Conservation (phyloP, 2,113 vertebrate genomes). For the Ranitomeya imitator region DNA sequence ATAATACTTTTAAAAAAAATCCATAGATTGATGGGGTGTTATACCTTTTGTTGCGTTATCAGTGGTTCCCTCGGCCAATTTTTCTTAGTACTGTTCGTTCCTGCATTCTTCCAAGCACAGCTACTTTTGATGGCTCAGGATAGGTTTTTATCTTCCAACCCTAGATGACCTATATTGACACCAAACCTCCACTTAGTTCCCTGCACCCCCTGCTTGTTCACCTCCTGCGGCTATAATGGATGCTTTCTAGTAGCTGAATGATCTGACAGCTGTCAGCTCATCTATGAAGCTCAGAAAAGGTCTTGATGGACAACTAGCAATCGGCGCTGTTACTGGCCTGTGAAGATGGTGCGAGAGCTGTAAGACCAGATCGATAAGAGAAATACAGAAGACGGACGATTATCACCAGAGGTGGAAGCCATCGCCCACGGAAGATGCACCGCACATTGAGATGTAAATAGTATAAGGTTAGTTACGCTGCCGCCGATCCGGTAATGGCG, state of each 20-base stretch:
- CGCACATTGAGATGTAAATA: not conserved
- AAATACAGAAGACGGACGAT: not conserved
- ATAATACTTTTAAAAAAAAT: too few relatives aligned
- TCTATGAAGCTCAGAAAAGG: not conserved
- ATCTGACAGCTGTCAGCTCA: not conserved
- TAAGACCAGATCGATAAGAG: not conserved
- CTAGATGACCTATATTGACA: not conserved
- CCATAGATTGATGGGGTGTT: too few relatives aligned
- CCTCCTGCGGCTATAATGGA: not conserved
- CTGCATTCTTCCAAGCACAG: too few relatives aligned
- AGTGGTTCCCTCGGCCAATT: too few relatives aligned
- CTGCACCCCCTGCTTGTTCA: not conserved
- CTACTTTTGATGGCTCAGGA: not conserved
- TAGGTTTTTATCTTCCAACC: not conserved
- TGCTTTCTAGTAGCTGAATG: not conserved
- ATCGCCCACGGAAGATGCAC: not conserved
- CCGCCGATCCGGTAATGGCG: not conserved
- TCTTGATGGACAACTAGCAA: slow-evolving; percentile 3
- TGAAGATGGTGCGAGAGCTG: not conserved
- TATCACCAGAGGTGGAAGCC: not conserved
- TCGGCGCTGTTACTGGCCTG: not conserved
- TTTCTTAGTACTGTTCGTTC: too few relatives aligned
- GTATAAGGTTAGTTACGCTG: not conserved
- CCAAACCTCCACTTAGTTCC: not conserved
- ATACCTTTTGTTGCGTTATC: too few relatives aligned